Percentiles rank a stretch among this genome's conserved stretches.
Conservation (phyloP, 2,888 invertebrate species). For the Melipona bicolor region DNA sequence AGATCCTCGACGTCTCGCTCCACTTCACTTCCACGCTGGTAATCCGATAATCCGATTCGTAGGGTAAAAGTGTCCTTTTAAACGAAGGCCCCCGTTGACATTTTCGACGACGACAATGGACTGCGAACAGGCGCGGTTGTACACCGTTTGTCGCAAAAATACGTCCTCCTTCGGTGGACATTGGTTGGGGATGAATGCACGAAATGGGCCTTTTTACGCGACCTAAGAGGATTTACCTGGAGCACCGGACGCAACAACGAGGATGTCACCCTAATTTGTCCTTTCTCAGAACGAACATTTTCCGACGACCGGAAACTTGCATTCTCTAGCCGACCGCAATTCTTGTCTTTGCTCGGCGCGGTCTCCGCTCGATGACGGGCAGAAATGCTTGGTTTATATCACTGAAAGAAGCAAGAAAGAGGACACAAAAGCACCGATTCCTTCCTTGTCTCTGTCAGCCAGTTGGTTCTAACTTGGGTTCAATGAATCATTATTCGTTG, state of each 20-base stretch:
- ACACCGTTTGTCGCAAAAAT: constrained; percentile 67
- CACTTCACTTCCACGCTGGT: constrained; percentile 75
- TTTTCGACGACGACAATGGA: constrained; percentile 80
- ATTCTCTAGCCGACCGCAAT: constrained; percentile 33
- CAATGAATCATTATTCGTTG: no score
- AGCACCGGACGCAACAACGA: constrained; percentile 73
- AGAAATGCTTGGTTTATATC: neutral
- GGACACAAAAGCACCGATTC: no score
- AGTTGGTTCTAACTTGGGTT: no score
- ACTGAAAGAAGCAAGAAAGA: neutral
- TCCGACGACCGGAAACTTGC: constrained; percentile 30
- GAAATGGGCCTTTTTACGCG: constrained; percentile 73
- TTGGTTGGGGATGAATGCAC: constrained; percentile 41
- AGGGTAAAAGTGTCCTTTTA: constrained; percentile 74
- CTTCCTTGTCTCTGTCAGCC: no score
- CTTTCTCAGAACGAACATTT: constrained; percentile 40
- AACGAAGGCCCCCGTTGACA: constrained; percentile 79
- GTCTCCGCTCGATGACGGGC: neutral
- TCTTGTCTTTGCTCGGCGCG: neutral
- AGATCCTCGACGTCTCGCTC: constrained; percentile 60
- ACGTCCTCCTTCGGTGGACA: constrained; percentile 47
- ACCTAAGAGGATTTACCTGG: constrained; percentile 79
- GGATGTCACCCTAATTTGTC: constrained; percentile 81
- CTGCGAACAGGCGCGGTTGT: constrained; percentile 65
- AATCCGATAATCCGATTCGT: constrained; percentile 83